Evolutionary conservation across 1,140 invertebrate species (phyloP).

Genomic region (Nebria ingens): DNA sequence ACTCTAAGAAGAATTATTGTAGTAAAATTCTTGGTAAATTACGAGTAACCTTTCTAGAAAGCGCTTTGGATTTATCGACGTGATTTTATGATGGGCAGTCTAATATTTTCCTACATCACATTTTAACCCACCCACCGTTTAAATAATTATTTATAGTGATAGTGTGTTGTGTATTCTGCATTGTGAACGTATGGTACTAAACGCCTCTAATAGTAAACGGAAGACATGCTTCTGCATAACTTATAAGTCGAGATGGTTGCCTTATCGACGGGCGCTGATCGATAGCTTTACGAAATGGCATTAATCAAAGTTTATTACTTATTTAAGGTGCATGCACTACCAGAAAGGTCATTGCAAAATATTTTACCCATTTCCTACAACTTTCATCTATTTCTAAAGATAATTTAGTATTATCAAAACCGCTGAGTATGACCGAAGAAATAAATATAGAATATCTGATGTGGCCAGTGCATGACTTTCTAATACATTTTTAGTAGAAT

Average conservation of each 20-base stretch:
- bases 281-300: neutral
- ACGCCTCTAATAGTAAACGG: neutral
- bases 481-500: no score
- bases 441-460: no score
- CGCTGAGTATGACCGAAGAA: no score
- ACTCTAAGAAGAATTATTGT: no score
- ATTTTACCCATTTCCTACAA: no score
- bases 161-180: neutral
- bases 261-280: neutral
- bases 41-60: no score
- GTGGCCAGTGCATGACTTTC: no score
- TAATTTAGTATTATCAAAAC: no score
- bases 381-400: no score
- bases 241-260: neutral
- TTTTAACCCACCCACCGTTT: neutral
- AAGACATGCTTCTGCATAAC: neutral
- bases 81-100: neutral
- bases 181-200: neutral
- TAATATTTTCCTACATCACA: neutral
- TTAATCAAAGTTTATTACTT: neutral
- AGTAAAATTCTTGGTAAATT: no score
- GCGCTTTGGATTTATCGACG: neutral
- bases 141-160: neutral
- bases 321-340: neutral
- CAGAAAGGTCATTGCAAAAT: neutral